These are phyloP conservation scores for Pterobdella sp. DNA, from an alignment of 2,888 invertebrate genomes.

Conservation along the genomic window DNA sequence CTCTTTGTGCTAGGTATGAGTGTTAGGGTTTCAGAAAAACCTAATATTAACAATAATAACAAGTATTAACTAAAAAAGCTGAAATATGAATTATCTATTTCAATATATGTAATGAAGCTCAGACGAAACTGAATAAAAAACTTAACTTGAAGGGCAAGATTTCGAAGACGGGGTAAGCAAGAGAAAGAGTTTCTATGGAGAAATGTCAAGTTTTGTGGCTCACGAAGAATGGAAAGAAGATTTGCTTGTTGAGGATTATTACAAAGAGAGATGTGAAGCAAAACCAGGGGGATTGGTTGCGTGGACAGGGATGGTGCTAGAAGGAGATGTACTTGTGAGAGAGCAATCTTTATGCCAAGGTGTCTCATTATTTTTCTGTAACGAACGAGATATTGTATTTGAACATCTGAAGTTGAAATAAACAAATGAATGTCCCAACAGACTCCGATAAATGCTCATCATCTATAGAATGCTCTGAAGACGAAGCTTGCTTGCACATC, in stretches of 20 bases:
- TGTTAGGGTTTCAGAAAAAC: neutral
- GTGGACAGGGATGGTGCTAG: neutral
- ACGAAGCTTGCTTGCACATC: neutral
- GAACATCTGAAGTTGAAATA: neutral
- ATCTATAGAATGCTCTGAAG: neutral
- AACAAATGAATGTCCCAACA: neutral
- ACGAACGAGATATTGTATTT: no score
- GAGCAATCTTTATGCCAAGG: constrained; percentile 10
- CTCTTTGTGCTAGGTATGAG: constrained; percentile 15
- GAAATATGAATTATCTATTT: neutral
- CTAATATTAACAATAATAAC: neutral
- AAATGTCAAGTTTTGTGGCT: constrained; percentile 5
- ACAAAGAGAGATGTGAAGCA: no score
- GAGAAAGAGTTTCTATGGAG: constrained; percentile 17
- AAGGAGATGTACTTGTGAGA: constrained; percentile 10
- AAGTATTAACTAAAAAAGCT: neutral
- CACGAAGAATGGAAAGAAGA: neutral
- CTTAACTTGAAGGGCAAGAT: constrained; percentile 10
- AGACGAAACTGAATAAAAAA: no score
- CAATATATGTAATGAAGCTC: no score
- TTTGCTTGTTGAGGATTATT: neutral
- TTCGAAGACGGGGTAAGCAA: constrained; percentile 8
- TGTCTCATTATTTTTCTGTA: no score
- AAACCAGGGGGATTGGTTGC: neutral
- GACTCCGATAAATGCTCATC: neutral